A percentile compares a stretch with the other conserved stretches of the same genome.
phyloP scores from a whole-genome alignment of 2,797 vertebrate genomes.

The Tokudaia muenninki region DNA sequence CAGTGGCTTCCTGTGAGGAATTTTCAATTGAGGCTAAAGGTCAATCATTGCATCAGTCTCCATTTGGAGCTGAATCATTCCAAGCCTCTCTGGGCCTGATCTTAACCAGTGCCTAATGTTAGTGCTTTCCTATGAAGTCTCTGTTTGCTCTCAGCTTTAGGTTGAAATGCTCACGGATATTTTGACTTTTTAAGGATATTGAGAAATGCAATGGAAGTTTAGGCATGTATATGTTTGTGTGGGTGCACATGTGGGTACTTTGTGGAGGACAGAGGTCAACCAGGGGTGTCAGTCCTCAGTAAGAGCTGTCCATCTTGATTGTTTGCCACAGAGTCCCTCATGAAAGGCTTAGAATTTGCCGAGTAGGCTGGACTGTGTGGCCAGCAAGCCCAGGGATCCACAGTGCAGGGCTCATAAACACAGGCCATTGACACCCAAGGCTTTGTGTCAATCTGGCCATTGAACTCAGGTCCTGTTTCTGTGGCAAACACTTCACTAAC shows the following conservation, averaged over 20 bases:
- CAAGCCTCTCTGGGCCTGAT: not conserved
- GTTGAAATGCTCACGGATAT: not conserved
- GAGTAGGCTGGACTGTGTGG: not conserved
- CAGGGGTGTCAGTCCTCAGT: not conserved
- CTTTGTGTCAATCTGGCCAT: not conserved
- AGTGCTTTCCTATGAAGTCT: not conserved
- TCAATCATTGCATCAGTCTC: not conserved
- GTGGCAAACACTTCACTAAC: not conserved
- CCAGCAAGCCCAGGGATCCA: not conserved
- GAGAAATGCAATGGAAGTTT: conserved; percentile 23
- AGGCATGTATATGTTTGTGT: not conserved
- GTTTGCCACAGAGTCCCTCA: not conserved
- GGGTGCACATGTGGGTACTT: no score
- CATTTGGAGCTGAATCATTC: not conserved
- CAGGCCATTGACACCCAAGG: no score
- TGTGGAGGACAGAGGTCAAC: not conserved
- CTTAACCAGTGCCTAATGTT: not conserved
- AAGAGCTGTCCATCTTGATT: not conserved
- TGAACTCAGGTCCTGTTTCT: not conserved
- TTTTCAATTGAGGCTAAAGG: not conserved
- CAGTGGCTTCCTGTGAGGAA: not conserved
- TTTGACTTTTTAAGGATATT: conserved; percentile 17
- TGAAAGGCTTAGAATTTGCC: not conserved
- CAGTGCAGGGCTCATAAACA: not conserved
- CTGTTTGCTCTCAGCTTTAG: not conserved